Base-by-base conservation (phyloP, 1,140 invertebrate genomes). In the Tigriopus japonicus region DNA sequence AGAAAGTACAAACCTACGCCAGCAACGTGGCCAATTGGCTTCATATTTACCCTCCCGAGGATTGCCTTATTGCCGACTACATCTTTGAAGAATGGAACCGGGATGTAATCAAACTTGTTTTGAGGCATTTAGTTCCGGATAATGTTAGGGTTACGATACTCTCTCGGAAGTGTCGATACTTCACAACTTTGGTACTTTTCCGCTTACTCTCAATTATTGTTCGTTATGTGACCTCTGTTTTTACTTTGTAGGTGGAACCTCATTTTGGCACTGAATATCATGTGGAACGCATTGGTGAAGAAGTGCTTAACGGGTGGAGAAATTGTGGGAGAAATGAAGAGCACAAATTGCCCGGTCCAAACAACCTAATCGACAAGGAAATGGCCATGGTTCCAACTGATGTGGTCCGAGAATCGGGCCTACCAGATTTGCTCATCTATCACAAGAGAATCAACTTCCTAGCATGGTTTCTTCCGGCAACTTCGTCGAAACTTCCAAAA, bases 41-140 rank as follows among this genome's bases (percentile, higher is more conserved):
- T 7, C 55, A 58, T 42, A 17, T 58, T 17, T 58, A 58, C 35
- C 21, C 23, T n/a, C n/a, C 40, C 15, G 42, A 89, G 66, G 87
- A 97, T 69, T 77, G 90, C 13, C 71, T 98, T 5, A 81, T 76
- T 69, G 86, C 80, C 1, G 77, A 80, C 14, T 84, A 84, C 68
- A 63, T 89, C 40, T 73, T 87, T 35, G 77, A 78, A 1, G 86
- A 93, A 62, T 98, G 85, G 83, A 77, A 78, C 58, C 88, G 90
- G 1, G 86, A 93, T 19, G 71, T 94, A 5, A 85, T 97, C 49
- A 71, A 78, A 6, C 73, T 82, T 60, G 68, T 96, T 9, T 71
- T 90, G 6, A 69, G 77, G n/a, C 76, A 83, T 65, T 75, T 97
- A 9, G 79, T 71, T 1, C 88, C 91, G 0, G 77, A 86, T 21